phyloP scores from a whole-genome alignment of 2,888 invertebrate genomes.

The Synanthedon vespiformis region DNA sequence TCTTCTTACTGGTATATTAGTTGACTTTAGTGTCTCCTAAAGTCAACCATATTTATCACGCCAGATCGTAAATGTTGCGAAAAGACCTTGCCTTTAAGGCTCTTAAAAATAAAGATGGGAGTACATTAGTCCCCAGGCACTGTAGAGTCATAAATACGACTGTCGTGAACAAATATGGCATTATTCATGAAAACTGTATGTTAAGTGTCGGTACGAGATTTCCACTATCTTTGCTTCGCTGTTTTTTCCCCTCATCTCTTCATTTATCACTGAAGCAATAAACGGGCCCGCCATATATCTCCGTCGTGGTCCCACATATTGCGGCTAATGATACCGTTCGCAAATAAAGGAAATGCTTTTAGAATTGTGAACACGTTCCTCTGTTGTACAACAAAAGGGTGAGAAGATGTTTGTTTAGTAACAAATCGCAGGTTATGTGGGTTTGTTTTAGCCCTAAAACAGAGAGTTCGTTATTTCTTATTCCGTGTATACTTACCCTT shows the following conservation, averaged over 20 bases:
- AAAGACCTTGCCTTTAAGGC: too few species aligned
- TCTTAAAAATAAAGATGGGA: too few species aligned
- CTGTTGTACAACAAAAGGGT: background rate
- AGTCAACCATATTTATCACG: too few species aligned
- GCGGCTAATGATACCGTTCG: conserved; percentile 1
- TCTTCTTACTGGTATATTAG: too few species aligned
- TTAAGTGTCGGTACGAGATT: background rate
- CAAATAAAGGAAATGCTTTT: background rate
- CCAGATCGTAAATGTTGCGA: too few species aligned
- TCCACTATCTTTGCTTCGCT: background rate
- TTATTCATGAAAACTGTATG: background rate
- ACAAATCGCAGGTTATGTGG: background rate
- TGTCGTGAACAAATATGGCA: background rate
- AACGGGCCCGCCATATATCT: background rate
- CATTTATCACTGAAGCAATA: conserved; percentile 2
- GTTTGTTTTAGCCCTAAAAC: background rate
- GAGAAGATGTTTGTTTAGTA: background rate
- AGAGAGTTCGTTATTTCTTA: background rate
- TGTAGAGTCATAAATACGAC: background rate
- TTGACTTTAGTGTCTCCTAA: too few species aligned
- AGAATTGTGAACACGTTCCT: conserved; percentile 1
- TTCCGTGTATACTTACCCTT: too few species aligned
- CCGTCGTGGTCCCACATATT: conserved; percentile 1
- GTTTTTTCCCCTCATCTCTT: background rate
- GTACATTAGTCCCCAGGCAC: too few species aligned